A percentile compares a stretch with the other conserved stretches of the same genome.
Conservation (phyloP, 2,113 vertebrate genomes). For the Caretta caretta region DNA sequence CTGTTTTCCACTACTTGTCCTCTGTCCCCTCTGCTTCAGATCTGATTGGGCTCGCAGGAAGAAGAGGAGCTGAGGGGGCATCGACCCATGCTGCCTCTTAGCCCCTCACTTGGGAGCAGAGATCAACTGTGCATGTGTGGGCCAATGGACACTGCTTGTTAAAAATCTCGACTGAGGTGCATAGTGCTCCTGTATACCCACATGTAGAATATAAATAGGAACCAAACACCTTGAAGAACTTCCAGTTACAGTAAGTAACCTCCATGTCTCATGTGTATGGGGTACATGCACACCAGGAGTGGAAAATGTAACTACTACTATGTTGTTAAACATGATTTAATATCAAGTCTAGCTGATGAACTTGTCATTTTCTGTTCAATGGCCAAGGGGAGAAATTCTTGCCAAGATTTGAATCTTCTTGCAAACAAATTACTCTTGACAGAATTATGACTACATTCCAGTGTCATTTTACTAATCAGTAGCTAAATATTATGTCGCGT, state of each 20-base stretch:
- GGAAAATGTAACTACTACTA: neutral
- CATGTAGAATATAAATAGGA: neutral
- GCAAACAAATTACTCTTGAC: neutral
- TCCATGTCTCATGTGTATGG: neutral
- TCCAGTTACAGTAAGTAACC: neutral
- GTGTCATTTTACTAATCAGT: neutral
- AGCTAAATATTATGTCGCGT: fast-evolving
- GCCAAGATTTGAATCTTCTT: neutral
- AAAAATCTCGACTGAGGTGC: neutral
- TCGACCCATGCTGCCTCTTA: neutral
- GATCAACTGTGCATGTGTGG: neutral
- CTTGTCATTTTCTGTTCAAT: neutral
- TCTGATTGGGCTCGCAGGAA: neutral
- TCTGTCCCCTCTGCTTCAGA: neutral
- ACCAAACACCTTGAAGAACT: neutral
- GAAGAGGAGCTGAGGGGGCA: neutral
- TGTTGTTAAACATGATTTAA: neutral
- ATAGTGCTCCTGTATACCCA: neutral
- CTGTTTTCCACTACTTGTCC: neutral
- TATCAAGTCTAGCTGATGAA: neutral
- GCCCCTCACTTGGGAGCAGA: neutral
- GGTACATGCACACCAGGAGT: neutral
- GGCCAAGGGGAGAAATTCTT: neutral
- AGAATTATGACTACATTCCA: neutral
- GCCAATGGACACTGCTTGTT: neutral